These are phyloP conservation scores for Trichopria drosophilae DNA, from an alignment of 2,888 invertebrate genomes.

Conservation along the genomic window DNA sequence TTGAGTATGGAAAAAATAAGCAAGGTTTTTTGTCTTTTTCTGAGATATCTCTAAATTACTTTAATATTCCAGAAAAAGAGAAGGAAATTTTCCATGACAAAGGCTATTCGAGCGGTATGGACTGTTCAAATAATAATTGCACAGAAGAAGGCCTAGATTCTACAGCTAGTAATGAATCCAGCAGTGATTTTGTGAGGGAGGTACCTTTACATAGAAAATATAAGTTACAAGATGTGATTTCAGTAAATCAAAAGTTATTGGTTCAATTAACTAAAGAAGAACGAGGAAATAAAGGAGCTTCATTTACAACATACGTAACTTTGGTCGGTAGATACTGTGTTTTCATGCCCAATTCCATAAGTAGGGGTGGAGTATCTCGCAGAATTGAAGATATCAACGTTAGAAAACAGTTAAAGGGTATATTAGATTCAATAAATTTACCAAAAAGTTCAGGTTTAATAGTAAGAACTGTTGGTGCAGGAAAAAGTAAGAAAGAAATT, in stretches of 20 bases:
- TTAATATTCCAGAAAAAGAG: constrained; percentile 23
- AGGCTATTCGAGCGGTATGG: too few species aligned
- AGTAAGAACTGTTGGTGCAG: constrained; percentile 18
- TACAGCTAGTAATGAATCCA: constrained; percentile 23
- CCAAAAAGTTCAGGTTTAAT: constrained; percentile 20
- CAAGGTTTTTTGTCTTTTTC: constrained; percentile 23
- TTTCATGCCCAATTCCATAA: constrained; percentile 12
- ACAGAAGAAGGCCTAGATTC: constrained; percentile 22
- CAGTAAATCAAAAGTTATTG: constrained; percentile 16
- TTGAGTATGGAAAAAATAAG: constrained; percentile 23
- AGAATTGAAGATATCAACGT: constrained; percentile 14
- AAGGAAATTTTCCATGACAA: constrained; percentile 23
- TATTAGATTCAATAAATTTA: constrained; percentile 13
- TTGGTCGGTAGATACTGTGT: constrained; percentile 20
- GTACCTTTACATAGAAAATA: constrained; percentile 17
- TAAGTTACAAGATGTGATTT: constrained; percentile 23
- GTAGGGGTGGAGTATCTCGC: constrained; percentile 11
- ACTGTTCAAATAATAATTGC: constrained; percentile 19
- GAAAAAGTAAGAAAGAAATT: constrained; percentile 19
- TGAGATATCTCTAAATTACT: constrained; percentile 24
- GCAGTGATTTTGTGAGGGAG: constrained; percentile 24
- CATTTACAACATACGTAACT: constrained; percentile 17
- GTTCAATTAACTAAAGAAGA: constrained; percentile 18
- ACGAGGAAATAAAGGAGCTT: constrained; percentile 18
- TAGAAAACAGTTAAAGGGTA: constrained; percentile 17